Conservation (phyloP, 2,113 vertebrate genomes). For the Choloepus hoffmanni region DNA sequence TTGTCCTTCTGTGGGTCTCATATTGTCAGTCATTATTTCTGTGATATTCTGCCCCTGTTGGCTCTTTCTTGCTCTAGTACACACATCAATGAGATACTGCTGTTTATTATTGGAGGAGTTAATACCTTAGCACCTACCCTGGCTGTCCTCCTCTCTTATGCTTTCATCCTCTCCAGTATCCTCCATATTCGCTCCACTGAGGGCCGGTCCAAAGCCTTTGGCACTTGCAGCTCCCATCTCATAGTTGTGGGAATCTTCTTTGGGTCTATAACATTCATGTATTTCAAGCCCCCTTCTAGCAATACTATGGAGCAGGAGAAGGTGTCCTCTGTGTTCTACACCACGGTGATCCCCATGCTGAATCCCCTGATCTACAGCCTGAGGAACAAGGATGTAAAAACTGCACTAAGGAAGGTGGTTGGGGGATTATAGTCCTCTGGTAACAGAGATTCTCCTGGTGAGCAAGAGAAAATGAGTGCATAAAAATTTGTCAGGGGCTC, state of each 20-base stretch:
- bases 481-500: background rate
- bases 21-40: conserved; percentile 75
- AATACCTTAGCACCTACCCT: conserved; percentile 56
- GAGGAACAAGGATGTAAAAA: conserved; percentile 76
- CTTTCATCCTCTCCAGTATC: conserved; percentile 62
- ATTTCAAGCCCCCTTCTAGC: conserved; percentile 69
- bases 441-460: background rate
- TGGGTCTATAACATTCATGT: too few relatives aligned
- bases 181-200: background rate
- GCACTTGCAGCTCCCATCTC: conserved; percentile 73
- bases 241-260: conserved; percentile 16
- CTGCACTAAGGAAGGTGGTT: background rate
- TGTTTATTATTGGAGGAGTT: conserved; percentile 69
- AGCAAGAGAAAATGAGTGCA: background rate
- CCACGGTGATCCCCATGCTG: conserved; percentile 72
- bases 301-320: conserved; percentile 63
- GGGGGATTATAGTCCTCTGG: background rate
- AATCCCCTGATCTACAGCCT: conserved; percentile 76
- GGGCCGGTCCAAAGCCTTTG: conserved; percentile 60
- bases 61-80: conserved; percentile 76
- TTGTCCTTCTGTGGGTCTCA: conserved; percentile 72
- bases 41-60: conserved; percentile 76
- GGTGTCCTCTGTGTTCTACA: conserved; percentile 70
- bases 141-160: conserved; percentile 60
- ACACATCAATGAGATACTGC: background rate